A percentile compares a stretch with the other conserved stretches of the same genome.
These are phyloP conservation scores for Cryptotermes secundus DNA, from an alignment of 1,140 invertebrate species.

Conservation along the genomic window DNA sequence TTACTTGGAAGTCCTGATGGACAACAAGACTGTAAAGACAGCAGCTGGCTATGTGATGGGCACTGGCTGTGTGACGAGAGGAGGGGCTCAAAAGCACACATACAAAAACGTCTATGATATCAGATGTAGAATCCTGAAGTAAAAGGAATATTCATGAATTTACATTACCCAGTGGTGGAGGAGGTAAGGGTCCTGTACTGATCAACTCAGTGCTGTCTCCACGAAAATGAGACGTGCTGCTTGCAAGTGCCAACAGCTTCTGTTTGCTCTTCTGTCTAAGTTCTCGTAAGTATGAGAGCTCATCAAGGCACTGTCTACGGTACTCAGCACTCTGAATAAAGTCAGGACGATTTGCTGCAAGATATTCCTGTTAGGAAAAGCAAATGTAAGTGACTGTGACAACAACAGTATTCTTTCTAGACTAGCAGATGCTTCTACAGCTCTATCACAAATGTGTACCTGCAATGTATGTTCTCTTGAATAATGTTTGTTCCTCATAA, in stretches of 20 bases:
- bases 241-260: constrained; percentile 47
- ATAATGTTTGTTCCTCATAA: neutral
- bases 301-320: constrained; percentile 47
- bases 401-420: too few species aligned
- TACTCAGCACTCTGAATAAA: constrained; percentile 50
- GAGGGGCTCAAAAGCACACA: too few species aligned
- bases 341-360: constrained; percentile 48
- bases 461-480: neutral
- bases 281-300: constrained; percentile 47
- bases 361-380: constrained; percentile 47
- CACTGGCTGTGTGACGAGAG: too few species aligned
- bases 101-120: too few species aligned
- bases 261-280: constrained; percentile 47
- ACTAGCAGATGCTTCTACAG: too few species aligned
- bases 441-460: neutral
- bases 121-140: too few species aligned
- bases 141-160: too few species aligned
- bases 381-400: too few species aligned
- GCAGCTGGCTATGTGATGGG: too few species aligned
- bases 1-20: too few species aligned
- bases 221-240: constrained; percentile 33
- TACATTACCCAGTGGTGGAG: constrained; percentile 42
- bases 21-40: too few species aligned
- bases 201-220: constrained; percentile 30
- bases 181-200: constrained; percentile 35